Evolutionary conservation across 1,140 invertebrate species (phyloP).

Genomic region (Drosophila takahashii): DNA sequence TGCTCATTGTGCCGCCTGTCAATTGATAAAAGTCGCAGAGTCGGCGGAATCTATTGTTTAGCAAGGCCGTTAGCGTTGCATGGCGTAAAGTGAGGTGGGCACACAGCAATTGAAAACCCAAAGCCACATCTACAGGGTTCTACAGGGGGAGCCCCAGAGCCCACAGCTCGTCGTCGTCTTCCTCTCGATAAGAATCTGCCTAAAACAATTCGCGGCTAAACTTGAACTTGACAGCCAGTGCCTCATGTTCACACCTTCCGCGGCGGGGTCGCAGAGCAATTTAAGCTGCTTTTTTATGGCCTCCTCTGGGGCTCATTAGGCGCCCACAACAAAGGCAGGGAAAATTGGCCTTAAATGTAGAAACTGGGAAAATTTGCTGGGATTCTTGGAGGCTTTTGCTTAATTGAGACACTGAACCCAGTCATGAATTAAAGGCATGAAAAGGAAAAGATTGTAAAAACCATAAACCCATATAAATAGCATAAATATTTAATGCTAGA

Average conservation of each 20-base stretch:
- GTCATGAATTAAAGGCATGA: background rate
- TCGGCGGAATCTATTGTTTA: conserved; percentile 74
- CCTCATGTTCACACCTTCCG: conserved; percentile 60
- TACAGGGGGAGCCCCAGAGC: conserved; percentile 4
- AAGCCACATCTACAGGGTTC: conserved; percentile 24
- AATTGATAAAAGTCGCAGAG: conserved; percentile 74
- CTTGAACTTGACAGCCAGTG: conserved; percentile 75
- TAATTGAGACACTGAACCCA: conserved; percentile 34
- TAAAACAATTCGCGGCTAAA: conserved; percentile 68
- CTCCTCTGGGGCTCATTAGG: conserved; percentile 36
- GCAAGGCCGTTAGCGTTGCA: conserved; percentile 82
- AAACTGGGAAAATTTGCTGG: conserved; percentile 22
- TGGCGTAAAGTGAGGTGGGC: conserved; percentile 70
- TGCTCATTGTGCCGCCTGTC: conserved; percentile 66
- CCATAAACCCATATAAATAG: background rate
- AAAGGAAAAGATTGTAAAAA: background rate
- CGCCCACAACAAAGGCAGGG: conserved; percentile 30
- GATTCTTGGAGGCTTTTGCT: conserved; percentile 1
- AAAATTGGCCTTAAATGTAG: conserved; percentile 26
- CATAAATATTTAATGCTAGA: background rate
- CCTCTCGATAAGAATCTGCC: conserved; percentile 62
- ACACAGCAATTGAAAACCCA: conserved; percentile 53
- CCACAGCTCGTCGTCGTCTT: conserved; percentile 10
- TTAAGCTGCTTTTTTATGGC: conserved; percentile 40
- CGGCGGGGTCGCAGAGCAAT: conserved; percentile 33